Percentiles rank a stretch among this genome's conserved stretches.
These are phyloP conservation scores for Morus bassanus DNA, from an alignment of 2,797 vertebrate genomes.

Conservation along the genomic window DNA sequence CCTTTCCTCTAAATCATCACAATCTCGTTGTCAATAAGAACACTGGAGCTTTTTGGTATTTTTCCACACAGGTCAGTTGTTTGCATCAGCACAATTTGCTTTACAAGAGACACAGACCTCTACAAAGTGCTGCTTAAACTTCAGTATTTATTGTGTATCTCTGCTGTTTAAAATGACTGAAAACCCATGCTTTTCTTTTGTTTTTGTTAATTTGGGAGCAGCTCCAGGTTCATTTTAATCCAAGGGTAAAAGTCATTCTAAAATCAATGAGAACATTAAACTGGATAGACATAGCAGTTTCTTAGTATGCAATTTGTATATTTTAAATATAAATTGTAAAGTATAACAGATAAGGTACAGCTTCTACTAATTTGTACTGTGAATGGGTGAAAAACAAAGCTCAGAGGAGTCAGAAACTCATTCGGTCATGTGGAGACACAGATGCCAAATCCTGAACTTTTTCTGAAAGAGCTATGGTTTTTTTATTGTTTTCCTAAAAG, in stretches of 20 bases:
- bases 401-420: neutral
- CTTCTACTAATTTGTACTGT: neutral
- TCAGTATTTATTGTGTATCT: neutral
- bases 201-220: neutral
- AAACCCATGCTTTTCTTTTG: neutral
- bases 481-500: neutral
- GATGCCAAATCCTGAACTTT: neutral
- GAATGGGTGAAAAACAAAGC: neutral
- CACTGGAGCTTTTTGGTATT: neutral
- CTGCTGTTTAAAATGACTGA: neutral
- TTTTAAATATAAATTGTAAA: neutral
- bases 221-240: neutral
- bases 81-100: neutral
- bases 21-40: neutral
- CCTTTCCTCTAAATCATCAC: neutral
- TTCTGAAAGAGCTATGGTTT: neutral
- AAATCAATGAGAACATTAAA: neutral
- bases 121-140: neutral
- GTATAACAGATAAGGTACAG: neutral
- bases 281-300: neutral
- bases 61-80: neutral
- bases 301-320: neutral
- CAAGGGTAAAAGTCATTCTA: neutral
- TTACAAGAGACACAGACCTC: neutral
- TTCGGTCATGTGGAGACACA: neutral